These are phyloP conservation scores for Ophiodon elongatus DNA, from an alignment of 2,113 vertebrate species.

Conservation along the genomic window DNA sequence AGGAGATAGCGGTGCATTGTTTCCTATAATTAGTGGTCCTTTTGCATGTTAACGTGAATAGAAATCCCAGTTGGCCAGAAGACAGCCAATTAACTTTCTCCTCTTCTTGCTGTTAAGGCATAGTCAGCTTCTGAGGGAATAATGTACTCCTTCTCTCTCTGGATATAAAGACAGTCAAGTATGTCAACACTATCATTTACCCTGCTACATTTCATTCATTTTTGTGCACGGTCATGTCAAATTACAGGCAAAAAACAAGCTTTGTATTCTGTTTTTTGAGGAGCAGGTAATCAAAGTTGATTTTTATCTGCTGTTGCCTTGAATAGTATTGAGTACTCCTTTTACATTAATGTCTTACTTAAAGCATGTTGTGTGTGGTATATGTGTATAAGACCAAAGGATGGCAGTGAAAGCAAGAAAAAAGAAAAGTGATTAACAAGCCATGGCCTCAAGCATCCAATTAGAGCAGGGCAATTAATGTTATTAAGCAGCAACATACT, in stretches of 20 bases:
- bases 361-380: neutral
- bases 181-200: slow-evolving; percentile 62
- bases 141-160: slow-evolving; percentile 59
- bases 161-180: slow-evolving; percentile 68
- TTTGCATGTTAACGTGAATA: slow-evolving; percentile 81
- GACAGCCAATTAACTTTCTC: slow-evolving; percentile 80
- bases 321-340: neutral
- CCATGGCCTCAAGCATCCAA: slow-evolving; percentile 9
- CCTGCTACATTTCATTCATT: slow-evolving; percentile 42
- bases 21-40: slow-evolving; percentile 80
- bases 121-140: slow-evolving; percentile 63
- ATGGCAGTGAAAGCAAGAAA: neutral
- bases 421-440: slow-evolving; percentile 13
- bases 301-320: neutral
- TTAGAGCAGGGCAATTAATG: slow-evolving; percentile 17
- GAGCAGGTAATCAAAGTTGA: neutral
- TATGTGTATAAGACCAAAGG: neutral
- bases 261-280: slow-evolving; percentile 37
- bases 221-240: slow-evolving; percentile 18
- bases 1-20: slow-evolving; percentile 75
- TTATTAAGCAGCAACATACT: slow-evolving; percentile 25
- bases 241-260: slow-evolving; percentile 14
- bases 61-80: slow-evolving; percentile 81
- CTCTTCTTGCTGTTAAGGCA: slow-evolving; percentile 50
- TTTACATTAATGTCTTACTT: neutral